A percentile compares a stretch with the other conserved stretches of the same genome.
Evolutionary conservation across 2,113 vertebrate species (phyloP).

Genomic region (Nesogale talazaci): DNA sequence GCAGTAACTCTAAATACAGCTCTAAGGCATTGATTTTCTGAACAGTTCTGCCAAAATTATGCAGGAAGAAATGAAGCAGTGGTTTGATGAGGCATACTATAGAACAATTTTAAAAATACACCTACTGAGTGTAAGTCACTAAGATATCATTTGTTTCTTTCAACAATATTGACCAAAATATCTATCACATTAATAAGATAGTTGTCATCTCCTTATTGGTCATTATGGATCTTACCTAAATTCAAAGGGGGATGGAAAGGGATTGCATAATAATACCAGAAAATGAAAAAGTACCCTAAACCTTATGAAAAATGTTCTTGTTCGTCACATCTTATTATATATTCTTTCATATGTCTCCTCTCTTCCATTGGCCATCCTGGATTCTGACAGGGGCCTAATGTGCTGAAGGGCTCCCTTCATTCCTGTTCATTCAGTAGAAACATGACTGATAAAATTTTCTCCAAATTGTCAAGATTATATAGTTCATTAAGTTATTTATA

Average conservation of each 20-base stretch:
- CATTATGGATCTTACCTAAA: not conserved
- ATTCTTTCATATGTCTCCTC: too few relatives aligned
- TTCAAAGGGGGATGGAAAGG: not conserved
- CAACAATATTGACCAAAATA: slow-evolving; percentile 18
- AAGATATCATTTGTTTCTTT: slow-evolving; percentile 72
- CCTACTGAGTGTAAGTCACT: slow-evolving; percentile 77
- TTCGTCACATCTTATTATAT: too few relatives aligned
- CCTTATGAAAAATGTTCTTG: not conserved
- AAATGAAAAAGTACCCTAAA: not conserved
- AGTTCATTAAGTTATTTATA: not conserved
- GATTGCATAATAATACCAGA: not conserved
- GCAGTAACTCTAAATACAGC: slow-evolving; percentile 84
- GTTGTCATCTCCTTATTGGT: not conserved
- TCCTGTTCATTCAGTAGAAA: not conserved
- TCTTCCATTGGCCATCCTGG: too few relatives aligned
- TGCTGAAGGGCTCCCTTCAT: not conserved
- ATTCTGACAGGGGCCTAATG: too few relatives aligned
- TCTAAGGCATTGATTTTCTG: slow-evolving; percentile 84
- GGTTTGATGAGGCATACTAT: slow-evolving; percentile 78
- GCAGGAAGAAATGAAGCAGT: slow-evolving; percentile 81
- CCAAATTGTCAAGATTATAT: not conserved
- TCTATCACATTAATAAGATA: not conserved
- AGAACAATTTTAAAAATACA: slow-evolving; percentile 77
- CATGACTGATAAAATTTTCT: not conserved
- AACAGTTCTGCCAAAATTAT: slow-evolving; percentile 83